Conservation (phyloP, 92 coral and sea anemone species). For the Virgularia gustaviana region DNA sequence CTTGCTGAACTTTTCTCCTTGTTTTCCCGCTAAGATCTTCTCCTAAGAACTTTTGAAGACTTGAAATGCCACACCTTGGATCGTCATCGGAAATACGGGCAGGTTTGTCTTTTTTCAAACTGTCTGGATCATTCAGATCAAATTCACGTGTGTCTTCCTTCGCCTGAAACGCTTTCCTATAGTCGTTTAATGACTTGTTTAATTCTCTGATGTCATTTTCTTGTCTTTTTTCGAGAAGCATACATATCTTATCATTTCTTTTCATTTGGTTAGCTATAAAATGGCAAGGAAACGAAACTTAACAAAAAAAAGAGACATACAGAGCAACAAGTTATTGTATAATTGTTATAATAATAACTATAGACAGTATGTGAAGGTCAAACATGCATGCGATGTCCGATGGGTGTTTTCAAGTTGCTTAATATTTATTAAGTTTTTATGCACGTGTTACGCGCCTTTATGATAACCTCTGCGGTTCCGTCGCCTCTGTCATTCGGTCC, state of each 20-base stretch:
- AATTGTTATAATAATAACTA: background rate
- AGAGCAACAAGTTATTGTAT: too few species aligned
- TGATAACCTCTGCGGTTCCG: too few species aligned
- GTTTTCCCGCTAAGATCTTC: constrained; percentile 85
- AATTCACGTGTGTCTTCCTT: constrained; percentile 81
- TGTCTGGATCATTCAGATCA: constrained; percentile 96
- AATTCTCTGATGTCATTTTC: constrained; percentile 92
- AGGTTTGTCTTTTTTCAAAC: constrained; percentile 91
- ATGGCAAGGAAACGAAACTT: background rate
- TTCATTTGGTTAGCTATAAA: constrained; percentile 87
- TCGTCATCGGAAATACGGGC: constrained; percentile 97
- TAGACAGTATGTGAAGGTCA: too few species aligned
- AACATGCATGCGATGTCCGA: too few species aligned
- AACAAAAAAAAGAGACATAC: background rate
- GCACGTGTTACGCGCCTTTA: too few species aligned
- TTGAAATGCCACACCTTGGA: constrained; percentile 85
- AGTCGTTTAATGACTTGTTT: constrained; percentile 77
- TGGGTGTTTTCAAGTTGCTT: too few species aligned
- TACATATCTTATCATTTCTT: constrained; percentile 86
- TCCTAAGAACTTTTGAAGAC: constrained; percentile 89
- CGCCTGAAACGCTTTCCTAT: constrained; percentile 75
- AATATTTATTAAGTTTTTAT: too few species aligned
- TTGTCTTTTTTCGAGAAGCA: constrained; percentile 82
- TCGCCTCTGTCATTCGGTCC: too few species aligned
- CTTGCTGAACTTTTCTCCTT: constrained; percentile 82